Conservation (phyloP, 2,797 vertebrate genomes). For the Onychomys arenicola region DNA sequence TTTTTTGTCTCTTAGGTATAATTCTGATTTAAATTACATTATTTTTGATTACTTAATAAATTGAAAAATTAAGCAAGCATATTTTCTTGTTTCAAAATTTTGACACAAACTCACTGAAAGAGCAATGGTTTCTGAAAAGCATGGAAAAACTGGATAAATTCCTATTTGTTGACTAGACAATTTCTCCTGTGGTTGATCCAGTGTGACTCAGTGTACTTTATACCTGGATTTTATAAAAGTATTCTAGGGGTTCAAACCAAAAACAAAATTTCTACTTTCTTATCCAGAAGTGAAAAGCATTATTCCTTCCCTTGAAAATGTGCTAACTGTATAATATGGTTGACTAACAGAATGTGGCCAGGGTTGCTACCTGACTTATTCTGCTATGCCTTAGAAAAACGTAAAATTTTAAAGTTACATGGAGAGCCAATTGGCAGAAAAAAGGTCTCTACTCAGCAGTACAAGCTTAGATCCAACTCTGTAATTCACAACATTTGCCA, state of each 20-base stretch:
- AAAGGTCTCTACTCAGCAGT: not conserved
- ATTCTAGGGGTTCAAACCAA: not conserved
- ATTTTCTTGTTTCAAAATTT: not conserved
- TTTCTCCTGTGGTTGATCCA: not conserved
- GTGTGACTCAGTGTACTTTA: not conserved
- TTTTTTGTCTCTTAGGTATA: not conserved
- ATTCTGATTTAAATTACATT: slow-evolving; percentile 34
- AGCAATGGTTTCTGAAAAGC: not conserved
- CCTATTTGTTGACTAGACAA: not conserved
- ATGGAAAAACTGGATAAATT: not conserved
- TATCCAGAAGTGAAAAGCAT: not conserved
- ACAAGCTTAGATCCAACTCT: not conserved
- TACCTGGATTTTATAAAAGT: not conserved
- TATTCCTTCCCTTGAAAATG: not conserved
- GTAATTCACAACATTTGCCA: not conserved
- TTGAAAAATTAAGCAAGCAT: not conserved
- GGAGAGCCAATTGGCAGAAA: not conserved
- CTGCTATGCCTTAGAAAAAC: not conserved
- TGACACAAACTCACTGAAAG: not conserved
- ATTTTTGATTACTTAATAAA: not conserved
- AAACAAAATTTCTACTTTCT: not conserved
- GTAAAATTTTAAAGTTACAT: not conserved
- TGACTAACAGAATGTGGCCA: not conserved
- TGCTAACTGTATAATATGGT: not conserved
- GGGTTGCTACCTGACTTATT: not conserved